Evolutionary conservation across 2,797 vertebrate genomes (phyloP).

Genomic region (Sebastes umbrosus): DNA sequence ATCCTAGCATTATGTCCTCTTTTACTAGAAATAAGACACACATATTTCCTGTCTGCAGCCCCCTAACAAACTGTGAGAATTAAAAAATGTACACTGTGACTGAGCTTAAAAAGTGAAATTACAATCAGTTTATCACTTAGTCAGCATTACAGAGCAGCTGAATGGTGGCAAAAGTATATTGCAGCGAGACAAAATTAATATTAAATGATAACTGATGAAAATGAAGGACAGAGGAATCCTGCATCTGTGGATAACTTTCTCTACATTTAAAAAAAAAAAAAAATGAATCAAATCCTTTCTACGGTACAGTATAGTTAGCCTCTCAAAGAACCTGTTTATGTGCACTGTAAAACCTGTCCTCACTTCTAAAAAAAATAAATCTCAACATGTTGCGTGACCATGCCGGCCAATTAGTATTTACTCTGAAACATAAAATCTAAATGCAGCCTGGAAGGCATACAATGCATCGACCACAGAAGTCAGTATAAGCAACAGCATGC

Average conservation of each 20-base stretch:
- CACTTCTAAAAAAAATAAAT: neutral
- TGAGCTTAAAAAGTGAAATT: neutral
- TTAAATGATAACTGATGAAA: neutral
- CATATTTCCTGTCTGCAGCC: neutral
- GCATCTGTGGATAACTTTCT: neutral
- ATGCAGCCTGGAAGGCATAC: constrained; percentile 28
- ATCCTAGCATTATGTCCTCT: neutral
- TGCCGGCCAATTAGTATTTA: constrained; percentile 37
- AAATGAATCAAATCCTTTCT: neutral
- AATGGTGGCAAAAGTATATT: neutral
- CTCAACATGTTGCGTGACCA: constrained; percentile 18
- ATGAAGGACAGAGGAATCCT: neutral
- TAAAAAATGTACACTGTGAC: neutral
- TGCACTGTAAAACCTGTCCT: constrained; percentile 25
- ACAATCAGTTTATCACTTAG: neutral
- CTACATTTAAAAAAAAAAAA: neutral
- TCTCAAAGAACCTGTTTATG: constrained; percentile 7
- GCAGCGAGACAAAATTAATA: neutral
- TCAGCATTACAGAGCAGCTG: neutral
- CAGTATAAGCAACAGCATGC: neutral
- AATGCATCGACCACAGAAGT: constrained; percentile 27
- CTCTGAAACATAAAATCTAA: constrained; percentile 43
- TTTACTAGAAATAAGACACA: neutral
- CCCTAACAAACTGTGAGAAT: neutral
- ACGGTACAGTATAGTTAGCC: neutral